Conservation (phyloP, 2,888 invertebrate genomes). For the Camponotus fellah region DNA sequence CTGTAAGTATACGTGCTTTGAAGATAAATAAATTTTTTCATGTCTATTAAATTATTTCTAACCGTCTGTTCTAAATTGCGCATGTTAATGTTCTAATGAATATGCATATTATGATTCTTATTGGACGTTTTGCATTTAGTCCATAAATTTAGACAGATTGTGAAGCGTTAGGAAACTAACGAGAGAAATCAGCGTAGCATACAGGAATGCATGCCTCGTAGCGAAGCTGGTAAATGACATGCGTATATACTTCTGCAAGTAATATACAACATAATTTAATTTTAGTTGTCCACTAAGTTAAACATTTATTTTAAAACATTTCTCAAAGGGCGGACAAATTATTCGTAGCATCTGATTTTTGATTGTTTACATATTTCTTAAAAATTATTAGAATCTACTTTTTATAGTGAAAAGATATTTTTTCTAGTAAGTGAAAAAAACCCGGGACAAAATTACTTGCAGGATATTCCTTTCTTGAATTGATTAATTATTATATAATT, state of each 20-base stretch:
- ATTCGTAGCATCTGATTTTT: slow-evolving; percentile 2
- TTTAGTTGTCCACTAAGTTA: background rate
- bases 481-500: background rate
- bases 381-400: slow-evolving; percentile 14
- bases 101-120: slow-evolving; percentile 8
- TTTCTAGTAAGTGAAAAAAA: background rate
- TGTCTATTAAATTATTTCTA: background rate
- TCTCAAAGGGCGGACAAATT: background rate
- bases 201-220: slow-evolving; percentile 34
- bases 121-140: slow-evolving; percentile 18
- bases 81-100: slow-evolving; percentile 6
- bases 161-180: slow-evolving; percentile 16
- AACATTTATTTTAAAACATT: slow-evolving; percentile 33
- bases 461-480: background rate
- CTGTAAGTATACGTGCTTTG: background rate
- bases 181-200: background rate
- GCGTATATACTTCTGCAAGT: slow-evolving; percentile 14
- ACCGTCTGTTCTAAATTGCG: background rate
- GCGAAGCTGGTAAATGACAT: slow-evolving; percentile 12
- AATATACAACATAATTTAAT: slow-evolving; percentile 42
- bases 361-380: slow-evolving; percentile 1
- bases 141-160: slow-evolving; percentile 18
- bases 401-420: background rate
- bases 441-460: background rate
- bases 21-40: background rate